phyloP scores from a whole-genome alignment of 2,113 vertebrate genomes.

The Tylochromis polylepis region DNA sequence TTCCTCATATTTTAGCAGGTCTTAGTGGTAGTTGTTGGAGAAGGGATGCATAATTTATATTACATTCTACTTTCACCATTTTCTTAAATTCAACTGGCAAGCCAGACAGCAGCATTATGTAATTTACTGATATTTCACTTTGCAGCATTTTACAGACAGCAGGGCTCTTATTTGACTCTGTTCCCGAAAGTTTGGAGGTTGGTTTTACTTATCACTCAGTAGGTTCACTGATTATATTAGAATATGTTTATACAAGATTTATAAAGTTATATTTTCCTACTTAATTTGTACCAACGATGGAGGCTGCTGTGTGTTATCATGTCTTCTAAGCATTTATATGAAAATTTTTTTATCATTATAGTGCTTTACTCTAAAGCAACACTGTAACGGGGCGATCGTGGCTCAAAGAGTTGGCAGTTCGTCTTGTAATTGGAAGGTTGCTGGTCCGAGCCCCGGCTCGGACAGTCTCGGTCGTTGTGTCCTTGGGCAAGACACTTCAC shows the following conservation, averaged over 20 bases:
- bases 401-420: no score
- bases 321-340: background rate
- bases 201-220: background rate
- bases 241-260: background rate
- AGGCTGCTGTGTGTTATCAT: background rate
- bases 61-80: background rate
- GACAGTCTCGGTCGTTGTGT: no score
- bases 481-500: no score
- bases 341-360: background rate
- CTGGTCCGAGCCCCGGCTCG: no score
- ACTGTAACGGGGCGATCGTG: no score
- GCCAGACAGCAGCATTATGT: background rate
- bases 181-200: background rate
- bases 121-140: slow-evolving; percentile 2
- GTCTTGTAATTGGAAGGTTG: no score
- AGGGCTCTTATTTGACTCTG: background rate
- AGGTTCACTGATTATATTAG: background rate
- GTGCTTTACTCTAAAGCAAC: background rate
- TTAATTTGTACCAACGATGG: background rate
- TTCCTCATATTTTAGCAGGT: background rate
- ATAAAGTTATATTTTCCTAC: background rate
- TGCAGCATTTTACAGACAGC: background rate
- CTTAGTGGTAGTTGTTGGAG: background rate
- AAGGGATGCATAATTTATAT: slow-evolving; percentile 6
- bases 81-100: background rate